Percentiles rank a stretch among this genome's conserved stretches.
These are phyloP conservation scores for Scomberomorus guttatus DNA, from an alignment of 2,797 vertebrate genomes.

Conservation along the genomic window DNA sequence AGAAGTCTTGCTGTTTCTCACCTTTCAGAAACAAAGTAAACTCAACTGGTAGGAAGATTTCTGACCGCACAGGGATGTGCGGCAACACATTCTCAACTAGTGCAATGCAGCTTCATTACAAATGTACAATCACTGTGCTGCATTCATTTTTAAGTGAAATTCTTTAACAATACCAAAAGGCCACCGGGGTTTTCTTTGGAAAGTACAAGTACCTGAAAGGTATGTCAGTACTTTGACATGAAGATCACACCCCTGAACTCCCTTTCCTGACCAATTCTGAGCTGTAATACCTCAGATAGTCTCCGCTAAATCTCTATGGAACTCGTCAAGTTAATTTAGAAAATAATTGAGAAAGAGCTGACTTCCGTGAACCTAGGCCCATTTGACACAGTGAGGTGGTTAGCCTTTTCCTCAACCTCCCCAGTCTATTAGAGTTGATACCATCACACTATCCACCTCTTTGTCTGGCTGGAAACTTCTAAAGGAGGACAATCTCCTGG, in stretches of 20 bases:
- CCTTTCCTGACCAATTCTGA: constrained; percentile 40
- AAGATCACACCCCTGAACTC: constrained; percentile 50
- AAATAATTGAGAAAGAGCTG: constrained; percentile 81
- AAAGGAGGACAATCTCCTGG: constrained; percentile 83
- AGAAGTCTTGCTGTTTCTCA: background rate
- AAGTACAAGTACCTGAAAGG: constrained; percentile 42
- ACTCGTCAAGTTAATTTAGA: constrained; percentile 75
- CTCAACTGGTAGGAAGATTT: background rate
- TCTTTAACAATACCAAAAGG: constrained; percentile 29
- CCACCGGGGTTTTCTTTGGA: constrained; percentile 32
- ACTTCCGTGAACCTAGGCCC: constrained; percentile 77
- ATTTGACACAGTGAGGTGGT: constrained; percentile 80
- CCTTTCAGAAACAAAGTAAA: background rate
- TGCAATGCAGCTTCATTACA: constrained; percentile 4
- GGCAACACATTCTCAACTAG: background rate
- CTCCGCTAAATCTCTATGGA: constrained; percentile 64
- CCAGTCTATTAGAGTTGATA: constrained; percentile 83
- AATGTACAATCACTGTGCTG: background rate
- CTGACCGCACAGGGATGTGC: background rate
- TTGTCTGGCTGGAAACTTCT: constrained; percentile 84
- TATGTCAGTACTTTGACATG: constrained; percentile 57
- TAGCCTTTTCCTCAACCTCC: constrained; percentile 83
- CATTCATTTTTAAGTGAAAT: constrained; percentile 31
- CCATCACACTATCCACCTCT: constrained; percentile 81
- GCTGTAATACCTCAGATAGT: constrained; percentile 48